Evolutionary conservation across 2,797 vertebrate genomes (phyloP), one percentile per base, ranked within the genome.

Genomic region (Ateles fusciceps): DNA sequence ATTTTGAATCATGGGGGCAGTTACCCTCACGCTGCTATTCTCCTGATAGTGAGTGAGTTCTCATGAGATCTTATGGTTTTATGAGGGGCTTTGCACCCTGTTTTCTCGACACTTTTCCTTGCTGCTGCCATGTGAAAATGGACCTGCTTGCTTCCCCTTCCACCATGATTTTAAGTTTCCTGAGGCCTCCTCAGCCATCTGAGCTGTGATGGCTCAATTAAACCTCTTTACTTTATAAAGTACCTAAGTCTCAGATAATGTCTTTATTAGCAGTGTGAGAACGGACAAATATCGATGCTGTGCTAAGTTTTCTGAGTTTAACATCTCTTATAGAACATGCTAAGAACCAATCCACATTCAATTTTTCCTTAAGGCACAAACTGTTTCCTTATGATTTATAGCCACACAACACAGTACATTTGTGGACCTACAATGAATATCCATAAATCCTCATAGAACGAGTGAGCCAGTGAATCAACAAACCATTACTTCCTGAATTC

Each of bases 321-420:
- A 8, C 0, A 3, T 17, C 0, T 64, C 48, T 59, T 84, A 24
- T 21, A 57, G n/a, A 52, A 75, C 4, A 2, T 28, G 2, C 19
- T 26, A 30, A 30, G 26, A 50, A n/a, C 28, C 22, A 17, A 50
- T 26, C 24, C 68, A 46, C 10, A 6, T 1, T 4, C 61, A 46
- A 2, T 13, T 30, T 42, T 14, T 28, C 22, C 39, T 22, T 7
- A 13, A 2, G 52, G 39, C 36, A 5, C 4, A 28, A 42, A 10
- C 1, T 5, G 2, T 24, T 52, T 71, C 50, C 1, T 85, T 17
- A n/a, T 44, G 2, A 24, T 61, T 59, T 39, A 7, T 4, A 8
- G 9, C 2, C 7, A 28, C n/a, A 17, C 1, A 11, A 11, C 7
- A 4, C 0, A 52, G 39, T 24, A 1, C 10, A 21, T 81, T 48